Evolutionary conservation across 1,140 invertebrate species (phyloP).

Genomic region (Drosophila santomea): DNA sequence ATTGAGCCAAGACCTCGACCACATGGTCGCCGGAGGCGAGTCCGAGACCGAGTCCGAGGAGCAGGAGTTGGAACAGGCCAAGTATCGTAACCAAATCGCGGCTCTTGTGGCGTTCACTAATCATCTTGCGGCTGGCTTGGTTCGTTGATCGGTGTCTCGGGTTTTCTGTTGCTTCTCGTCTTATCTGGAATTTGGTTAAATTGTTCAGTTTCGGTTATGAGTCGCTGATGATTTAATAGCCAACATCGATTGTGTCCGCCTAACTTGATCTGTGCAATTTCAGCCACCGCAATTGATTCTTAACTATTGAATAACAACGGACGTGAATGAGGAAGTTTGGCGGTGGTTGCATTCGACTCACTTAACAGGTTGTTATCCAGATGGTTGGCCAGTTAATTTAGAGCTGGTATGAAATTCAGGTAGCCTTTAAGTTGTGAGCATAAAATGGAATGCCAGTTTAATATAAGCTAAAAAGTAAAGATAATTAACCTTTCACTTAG

Average conservation of each 20-base stretch:
- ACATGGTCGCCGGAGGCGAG: slow-evolving; percentile 56
- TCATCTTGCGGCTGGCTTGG: slow-evolving; percentile 61
- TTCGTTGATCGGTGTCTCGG: slow-evolving; percentile 52
- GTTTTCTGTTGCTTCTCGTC: slow-evolving; percentile 20
- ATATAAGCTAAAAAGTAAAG: slow-evolving; percentile 25
- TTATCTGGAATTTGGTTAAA: slow-evolving; percentile 71
- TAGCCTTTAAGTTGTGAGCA: slow-evolving; percentile 27
- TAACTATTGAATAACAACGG: slow-evolving; percentile 39
- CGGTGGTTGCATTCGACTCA: slow-evolving; percentile 21
- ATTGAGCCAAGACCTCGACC: slow-evolving; percentile 69
- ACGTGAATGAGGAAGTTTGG: slow-evolving; percentile 36
- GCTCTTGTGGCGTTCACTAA: slow-evolving; percentile 82
- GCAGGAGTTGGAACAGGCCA: slow-evolving; percentile 43
- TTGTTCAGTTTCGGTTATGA: slow-evolving; percentile 53
- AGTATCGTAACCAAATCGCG: slow-evolving; percentile 76
- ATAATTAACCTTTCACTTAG: slow-evolving; percentile 48
- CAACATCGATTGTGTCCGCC: slow-evolving; percentile 42
- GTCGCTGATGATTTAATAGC: slow-evolving; percentile 59
- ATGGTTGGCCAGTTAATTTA: slow-evolving; percentile 41
- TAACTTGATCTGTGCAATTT: slow-evolving; percentile 43
- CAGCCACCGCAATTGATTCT: slow-evolving; percentile 32
- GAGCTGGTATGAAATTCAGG: slow-evolving; percentile 12
- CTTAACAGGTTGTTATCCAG: slow-evolving; percentile 53
- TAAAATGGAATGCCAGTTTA: slow-evolving; percentile 37
- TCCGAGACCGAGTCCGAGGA: slow-evolving; percentile 12